Evolutionary conservation across 2,113 vertebrate species (phyloP).

Genomic region (Gopherus flavomarginatus): DNA sequence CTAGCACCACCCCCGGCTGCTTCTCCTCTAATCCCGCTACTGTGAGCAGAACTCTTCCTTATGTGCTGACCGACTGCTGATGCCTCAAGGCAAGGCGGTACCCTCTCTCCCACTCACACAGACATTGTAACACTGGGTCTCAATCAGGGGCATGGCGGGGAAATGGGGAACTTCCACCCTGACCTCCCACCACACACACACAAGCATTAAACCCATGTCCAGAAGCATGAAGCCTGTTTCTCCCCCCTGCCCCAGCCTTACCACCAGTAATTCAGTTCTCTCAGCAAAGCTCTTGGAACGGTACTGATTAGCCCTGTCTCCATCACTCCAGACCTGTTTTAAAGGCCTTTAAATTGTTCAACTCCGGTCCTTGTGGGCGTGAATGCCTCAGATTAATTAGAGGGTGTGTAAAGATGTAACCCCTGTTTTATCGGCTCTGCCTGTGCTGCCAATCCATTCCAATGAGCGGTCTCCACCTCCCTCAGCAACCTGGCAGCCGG

Average conservation of each 20-base stretch:
- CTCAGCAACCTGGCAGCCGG: accelerated
- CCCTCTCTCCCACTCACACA: neutral
- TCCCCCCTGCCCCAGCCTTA: neutral
- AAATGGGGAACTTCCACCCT: neutral
- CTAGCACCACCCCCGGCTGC: neutral
- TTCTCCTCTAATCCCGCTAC: neutral
- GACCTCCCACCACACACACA: too few relatives aligned
- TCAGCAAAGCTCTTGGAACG: neutral
- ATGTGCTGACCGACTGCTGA: too few relatives aligned
- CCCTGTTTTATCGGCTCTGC: neutral
- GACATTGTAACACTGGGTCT: neutral
- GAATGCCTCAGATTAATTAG: neutral
- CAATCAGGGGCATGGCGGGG: neutral
- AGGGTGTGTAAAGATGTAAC: neutral
- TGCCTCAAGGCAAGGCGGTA: neutral
- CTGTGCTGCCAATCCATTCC: neutral
- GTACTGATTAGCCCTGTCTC: neutral
- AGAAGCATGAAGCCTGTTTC: neutral
- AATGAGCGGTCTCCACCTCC: accelerated
- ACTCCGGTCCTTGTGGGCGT: neutral
- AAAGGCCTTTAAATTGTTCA: neutral
- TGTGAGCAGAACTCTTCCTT: too few relatives aligned
- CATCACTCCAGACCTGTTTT: neutral
- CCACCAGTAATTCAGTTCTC: neutral
- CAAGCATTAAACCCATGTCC: neutral